phyloP scores from a whole-genome alignment of 2,113 vertebrate species.

The Salminus brasiliensis region DNA sequence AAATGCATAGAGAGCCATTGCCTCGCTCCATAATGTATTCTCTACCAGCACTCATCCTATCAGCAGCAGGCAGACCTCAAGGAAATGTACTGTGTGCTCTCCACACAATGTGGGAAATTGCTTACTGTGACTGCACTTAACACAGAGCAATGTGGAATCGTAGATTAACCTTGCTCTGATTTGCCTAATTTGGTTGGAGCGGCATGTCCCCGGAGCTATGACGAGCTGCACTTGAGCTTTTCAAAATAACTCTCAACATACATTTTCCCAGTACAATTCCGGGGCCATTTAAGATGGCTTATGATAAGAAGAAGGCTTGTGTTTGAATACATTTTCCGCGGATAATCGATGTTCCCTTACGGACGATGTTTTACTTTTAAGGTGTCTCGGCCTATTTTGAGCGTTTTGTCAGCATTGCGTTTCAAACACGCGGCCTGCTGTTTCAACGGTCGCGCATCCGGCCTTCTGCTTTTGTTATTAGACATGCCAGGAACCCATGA shows the following conservation, averaged over 20 bases:
- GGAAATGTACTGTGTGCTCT: slow-evolving; percentile 67
- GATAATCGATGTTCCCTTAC: slow-evolving; percentile 3
- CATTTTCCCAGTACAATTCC: not conserved
- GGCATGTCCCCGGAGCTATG: slow-evolving; percentile 65
- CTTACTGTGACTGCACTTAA: slow-evolving; percentile 72
- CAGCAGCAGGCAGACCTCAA: slow-evolving; percentile 74
- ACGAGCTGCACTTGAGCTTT: slow-evolving; percentile 52
- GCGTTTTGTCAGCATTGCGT: not conserved
- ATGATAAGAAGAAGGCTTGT: slow-evolving; percentile 12
- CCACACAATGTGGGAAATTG: slow-evolving; percentile 75
- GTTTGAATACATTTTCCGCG: slow-evolving; percentile 5
- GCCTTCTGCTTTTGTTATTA: slow-evolving; percentile 17
- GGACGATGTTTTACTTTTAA: not conserved
- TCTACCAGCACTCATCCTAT: slow-evolving; percentile 71
- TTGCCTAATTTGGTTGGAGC: slow-evolving; percentile 74
- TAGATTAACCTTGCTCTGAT: slow-evolving; percentile 76
- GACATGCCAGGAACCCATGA: slow-evolving; percentile 9
- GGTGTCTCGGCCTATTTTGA: not conserved
- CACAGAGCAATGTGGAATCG: slow-evolving; percentile 65
- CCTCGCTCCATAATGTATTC: slow-evolving; percentile 72
- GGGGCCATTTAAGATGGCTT: not conserved
- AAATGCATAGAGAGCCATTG: slow-evolving; percentile 31
- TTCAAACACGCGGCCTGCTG: not conserved
- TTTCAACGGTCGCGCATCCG: not conserved
- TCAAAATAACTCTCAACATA: slow-evolving; percentile 52